These are phyloP conservation scores for Polymixis flavicincta DNA, from an alignment of 2,888 invertebrate species.

Conservation along the genomic window DNA sequence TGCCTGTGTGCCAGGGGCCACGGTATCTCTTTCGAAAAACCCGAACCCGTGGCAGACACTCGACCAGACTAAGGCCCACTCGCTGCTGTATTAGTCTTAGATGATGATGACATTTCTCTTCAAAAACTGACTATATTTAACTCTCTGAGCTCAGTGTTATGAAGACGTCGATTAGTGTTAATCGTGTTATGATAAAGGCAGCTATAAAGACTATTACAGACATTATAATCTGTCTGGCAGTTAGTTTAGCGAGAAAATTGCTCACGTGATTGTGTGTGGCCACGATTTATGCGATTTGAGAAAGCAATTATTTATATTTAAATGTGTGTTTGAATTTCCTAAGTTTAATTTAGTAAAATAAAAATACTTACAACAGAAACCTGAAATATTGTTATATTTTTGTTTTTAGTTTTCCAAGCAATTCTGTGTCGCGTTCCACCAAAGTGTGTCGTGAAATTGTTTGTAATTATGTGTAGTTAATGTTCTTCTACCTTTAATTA, in stretches of 20 bases:
- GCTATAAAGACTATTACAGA: constrained; percentile 52
- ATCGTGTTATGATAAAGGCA: constrained; percentile 55
- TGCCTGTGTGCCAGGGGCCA: too few relatives aligned
- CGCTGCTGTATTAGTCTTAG: too few relatives aligned
- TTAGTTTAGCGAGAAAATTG: constrained; percentile 51
- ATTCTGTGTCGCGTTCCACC: too few relatives aligned
- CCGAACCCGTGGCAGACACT: too few relatives aligned
- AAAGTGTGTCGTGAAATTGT: neutral
- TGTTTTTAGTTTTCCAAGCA: neutral
- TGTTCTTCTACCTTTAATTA: too few relatives aligned
- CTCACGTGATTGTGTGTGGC: constrained; percentile 31
- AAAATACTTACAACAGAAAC: neutral
- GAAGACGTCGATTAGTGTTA: constrained; percentile 43
- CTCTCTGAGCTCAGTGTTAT: constrained; percentile 12
- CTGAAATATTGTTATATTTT: neutral
- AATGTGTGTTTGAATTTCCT: too few relatives aligned
- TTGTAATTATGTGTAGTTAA: too few relatives aligned
- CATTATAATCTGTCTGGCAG: constrained; percentile 58
- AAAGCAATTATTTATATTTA: neutral
- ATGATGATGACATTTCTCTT: neutral
- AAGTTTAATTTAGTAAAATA: too few relatives aligned
- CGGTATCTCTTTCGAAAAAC: too few relatives aligned
- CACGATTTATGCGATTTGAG: constrained; percentile 6
- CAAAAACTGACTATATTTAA: constrained; percentile 14
- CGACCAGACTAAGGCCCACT: too few relatives aligned